phyloP scores from a whole-genome alignment of 2,888 invertebrate species.

The Nematopogon swammerdamellus region DNA sequence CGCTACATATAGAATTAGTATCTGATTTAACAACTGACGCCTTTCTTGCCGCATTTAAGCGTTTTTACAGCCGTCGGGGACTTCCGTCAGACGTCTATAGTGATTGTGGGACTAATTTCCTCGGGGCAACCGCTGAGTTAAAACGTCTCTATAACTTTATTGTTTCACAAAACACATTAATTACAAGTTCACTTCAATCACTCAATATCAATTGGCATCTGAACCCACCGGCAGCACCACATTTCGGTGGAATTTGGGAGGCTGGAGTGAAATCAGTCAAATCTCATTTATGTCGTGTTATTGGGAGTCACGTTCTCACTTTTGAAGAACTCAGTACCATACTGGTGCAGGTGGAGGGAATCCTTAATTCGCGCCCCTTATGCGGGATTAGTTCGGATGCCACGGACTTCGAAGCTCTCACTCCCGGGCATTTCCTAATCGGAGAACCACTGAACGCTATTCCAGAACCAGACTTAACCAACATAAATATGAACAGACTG shows the following conservation, averaged over 20 bases:
- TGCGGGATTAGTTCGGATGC: background rate
- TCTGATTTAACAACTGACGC: conserved; percentile 14
- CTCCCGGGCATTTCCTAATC: background rate
- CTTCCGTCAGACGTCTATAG: background rate
- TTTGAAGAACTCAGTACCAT: background rate
- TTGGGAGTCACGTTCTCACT: background rate
- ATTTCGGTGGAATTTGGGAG: background rate
- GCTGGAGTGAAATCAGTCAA: background rate
- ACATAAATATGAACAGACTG: too few species aligned
- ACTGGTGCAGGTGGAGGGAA: background rate
- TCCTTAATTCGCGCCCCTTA: background rate
- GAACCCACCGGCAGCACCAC: background rate
- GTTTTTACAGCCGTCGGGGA: conserved; percentile 13
- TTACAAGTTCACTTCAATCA: background rate
- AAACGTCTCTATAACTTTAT: background rate
- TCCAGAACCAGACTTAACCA: too few species aligned
- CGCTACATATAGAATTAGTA: conserved; percentile 17
- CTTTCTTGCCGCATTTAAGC: conserved; percentile 12
- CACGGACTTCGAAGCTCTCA: background rate
- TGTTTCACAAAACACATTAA: background rate
- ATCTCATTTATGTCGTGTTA: background rate
- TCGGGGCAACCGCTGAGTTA: conserved; percentile 5
- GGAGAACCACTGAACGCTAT: too few species aligned
- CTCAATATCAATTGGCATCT: background rate
- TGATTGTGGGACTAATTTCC: conserved; percentile 10